Evolutionary conservation across 1,140 invertebrate species (phyloP).

Genomic region (Rhopalosiphum maidis): DNA sequence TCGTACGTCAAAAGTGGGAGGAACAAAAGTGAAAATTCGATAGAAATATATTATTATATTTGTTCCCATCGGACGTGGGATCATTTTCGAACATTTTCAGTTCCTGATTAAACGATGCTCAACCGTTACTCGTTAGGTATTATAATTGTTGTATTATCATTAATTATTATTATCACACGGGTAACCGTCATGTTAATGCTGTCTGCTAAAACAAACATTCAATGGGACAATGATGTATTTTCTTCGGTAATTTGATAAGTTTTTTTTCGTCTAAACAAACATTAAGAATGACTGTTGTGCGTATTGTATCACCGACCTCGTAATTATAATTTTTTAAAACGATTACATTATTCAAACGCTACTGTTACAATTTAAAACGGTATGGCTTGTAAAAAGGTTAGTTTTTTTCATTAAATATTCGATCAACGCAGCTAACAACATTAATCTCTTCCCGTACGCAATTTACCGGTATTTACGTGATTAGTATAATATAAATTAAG

Average conservation of each 20-base stretch:
- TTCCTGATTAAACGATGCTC: neutral
- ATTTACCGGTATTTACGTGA: neutral
- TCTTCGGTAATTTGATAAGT: neutral
- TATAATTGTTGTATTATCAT: neutral
- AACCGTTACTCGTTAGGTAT: neutral
- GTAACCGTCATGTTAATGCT: neutral
- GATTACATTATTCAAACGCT: neutral
- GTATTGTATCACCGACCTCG: neutral
- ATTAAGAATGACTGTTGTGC: neutral
- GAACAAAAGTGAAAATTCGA: neutral
- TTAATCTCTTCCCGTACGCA: neutral
- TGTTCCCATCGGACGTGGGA: neutral
- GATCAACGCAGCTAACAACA: neutral
- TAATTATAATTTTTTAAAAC: neutral
- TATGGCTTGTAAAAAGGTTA: neutral
- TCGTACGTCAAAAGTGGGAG: neutral
- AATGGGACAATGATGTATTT: neutral
- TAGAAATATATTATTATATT: neutral
- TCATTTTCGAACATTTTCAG: neutral
- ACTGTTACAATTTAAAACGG: neutral
- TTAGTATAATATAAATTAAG: neutral
- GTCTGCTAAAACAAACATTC: neutral
- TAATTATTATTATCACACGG: neutral
- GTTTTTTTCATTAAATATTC: neutral
- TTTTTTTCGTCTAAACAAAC: neutral